phyloP scores from a whole-genome alignment of 2,797 vertebrate genomes.

The Rousettus madagascariensis region DNA sequence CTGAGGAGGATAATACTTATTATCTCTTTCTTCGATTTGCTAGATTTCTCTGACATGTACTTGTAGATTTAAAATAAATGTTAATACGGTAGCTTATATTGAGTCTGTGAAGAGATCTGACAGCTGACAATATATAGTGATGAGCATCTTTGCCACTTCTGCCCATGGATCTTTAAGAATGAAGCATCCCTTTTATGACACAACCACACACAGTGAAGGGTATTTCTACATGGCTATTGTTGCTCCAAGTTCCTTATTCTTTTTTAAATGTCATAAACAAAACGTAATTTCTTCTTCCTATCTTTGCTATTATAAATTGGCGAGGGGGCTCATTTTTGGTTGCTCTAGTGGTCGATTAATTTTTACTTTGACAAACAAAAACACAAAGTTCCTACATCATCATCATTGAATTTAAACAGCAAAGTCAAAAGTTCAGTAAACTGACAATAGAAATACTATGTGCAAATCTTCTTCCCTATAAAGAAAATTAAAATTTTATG shows the following conservation, averaged over 20 bases:
- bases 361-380: not conserved
- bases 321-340: not conserved
- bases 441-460: not conserved
- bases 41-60: not conserved
- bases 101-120: not conserved
- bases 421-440: not conserved
- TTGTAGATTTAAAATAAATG: conserved; percentile 24
- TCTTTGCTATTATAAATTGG: not conserved
- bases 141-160: not conserved
- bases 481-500: not conserved
- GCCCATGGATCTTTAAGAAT: not conserved
- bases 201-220: not conserved
- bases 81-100: not conserved
- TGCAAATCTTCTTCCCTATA: not conserved
- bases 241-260: not conserved
- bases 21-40: not conserved
- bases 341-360: not conserved
- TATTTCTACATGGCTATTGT: not conserved
- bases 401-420: not conserved
- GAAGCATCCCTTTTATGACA: not conserved
- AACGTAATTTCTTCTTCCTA: not conserved
- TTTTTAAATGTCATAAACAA: not conserved
- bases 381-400: not conserved
- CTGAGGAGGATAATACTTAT: not conserved
- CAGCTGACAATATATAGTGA: not conserved